Percentiles rank a stretch among this genome's conserved stretches.
phyloP scores from a whole-genome alignment of 2,888 invertebrate species.

The Keiferia lycopersicella region DNA sequence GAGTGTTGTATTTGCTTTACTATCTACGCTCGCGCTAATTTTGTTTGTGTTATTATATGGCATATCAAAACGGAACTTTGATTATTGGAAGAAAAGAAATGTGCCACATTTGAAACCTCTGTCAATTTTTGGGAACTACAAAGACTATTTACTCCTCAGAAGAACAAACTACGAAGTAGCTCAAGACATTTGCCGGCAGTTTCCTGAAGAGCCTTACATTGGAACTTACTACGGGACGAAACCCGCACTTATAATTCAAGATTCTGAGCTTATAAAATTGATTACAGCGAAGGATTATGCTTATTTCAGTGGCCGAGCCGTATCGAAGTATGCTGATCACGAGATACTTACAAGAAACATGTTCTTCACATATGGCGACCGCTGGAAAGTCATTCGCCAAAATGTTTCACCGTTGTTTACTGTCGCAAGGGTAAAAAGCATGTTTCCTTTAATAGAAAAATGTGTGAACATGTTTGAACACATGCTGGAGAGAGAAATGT shows the following conservation, averaged over 20 bases:
- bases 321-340: slow-evolving; percentile 40
- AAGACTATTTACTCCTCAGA: slow-evolving; percentile 38
- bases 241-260: slow-evolving; percentile 44
- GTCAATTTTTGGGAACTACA: slow-evolving; percentile 44
- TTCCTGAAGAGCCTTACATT: slow-evolving; percentile 42
- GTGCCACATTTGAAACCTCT: slow-evolving; percentile 38
- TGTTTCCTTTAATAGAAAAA: slow-evolving; percentile 41
- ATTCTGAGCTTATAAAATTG: slow-evolving; percentile 48
- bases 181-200: slow-evolving; percentile 39
- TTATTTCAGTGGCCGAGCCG: slow-evolving; percentile 53
- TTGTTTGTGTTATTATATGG: not conserved
- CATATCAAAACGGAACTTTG: slow-evolving; percentile 30
- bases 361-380: slow-evolving; percentile 52
- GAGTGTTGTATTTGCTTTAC: not conserved
- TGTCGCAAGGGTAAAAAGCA: slow-evolving; percentile 52
- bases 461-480: slow-evolving; percentile 33
- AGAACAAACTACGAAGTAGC: slow-evolving; percentile 29
- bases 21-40: not conserved
- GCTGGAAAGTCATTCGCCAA: slow-evolving; percentile 57
- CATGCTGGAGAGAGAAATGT: slow-evolving; percentile 24
- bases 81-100: slow-evolving; percentile 43
- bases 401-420: slow-evolving; percentile 57
- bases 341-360: slow-evolving; percentile 49
- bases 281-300: slow-evolving; percentile 50
- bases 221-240: slow-evolving; percentile 46